Evolutionary conservation across 2,888 invertebrate genomes (phyloP).

Genomic region (Arrhopalites spinosus): DNA sequence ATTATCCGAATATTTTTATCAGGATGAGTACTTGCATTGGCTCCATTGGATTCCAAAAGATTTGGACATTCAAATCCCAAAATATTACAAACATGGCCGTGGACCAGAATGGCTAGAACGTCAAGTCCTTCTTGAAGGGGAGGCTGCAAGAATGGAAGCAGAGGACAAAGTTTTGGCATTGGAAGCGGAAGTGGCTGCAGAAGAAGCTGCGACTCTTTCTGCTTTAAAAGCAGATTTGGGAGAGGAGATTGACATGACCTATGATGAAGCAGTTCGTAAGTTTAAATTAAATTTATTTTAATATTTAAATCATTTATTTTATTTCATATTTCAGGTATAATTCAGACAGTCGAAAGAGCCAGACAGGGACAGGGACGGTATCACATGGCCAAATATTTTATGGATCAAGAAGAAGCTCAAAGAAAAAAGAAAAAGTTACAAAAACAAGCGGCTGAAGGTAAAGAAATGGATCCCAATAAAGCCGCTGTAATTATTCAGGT

Average conservation of each 20-base stretch:
- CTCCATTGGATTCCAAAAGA: constrained; percentile 69
- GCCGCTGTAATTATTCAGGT: constrained; percentile 42
- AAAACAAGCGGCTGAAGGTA: constrained; percentile 12
- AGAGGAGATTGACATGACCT: constrained; percentile 34
- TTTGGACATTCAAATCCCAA: constrained; percentile 73
- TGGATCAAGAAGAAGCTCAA: constrained; percentile 38
- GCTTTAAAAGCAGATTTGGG: constrained; percentile 15
- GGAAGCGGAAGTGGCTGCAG: constrained; percentile 25
- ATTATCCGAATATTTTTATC: constrained; percentile 83
- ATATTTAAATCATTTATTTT: no score
- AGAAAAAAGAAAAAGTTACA: constrained; percentile 24
- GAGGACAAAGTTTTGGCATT: constrained; percentile 20
- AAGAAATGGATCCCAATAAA: constrained; percentile 36
- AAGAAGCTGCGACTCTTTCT: constrained; percentile 2
- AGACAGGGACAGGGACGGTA: constrained; percentile 75
- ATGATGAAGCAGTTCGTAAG: constrained; percentile 69
- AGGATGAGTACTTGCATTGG: constrained; percentile 67
- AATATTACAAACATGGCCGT: constrained; percentile 64
- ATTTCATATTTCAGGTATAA: no score
- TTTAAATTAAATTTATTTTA: no score
- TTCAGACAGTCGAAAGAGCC: constrained; percentile 83
- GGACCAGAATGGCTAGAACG: constrained; percentile 44
- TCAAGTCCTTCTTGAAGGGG: constrained; percentile 58
- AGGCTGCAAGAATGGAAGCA: constrained; percentile 20
- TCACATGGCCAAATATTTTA: constrained; percentile 58